These are phyloP conservation scores for Sebastes umbrosus DNA, from an alignment of 2,797 vertebrate genomes.

Conservation along the genomic window DNA sequence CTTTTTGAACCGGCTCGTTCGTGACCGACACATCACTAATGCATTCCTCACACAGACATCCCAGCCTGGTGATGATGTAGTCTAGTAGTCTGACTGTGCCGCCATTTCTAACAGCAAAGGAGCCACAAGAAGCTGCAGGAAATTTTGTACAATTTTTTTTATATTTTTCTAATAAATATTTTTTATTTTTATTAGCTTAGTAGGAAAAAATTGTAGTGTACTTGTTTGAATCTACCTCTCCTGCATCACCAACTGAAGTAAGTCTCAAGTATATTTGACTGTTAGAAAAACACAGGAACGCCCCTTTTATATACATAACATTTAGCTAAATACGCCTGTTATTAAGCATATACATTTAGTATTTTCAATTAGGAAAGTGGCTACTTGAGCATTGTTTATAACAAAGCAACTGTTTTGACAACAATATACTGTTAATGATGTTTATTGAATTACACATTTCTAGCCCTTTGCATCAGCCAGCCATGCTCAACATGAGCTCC, in stretches of 20 bases:
- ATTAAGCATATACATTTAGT: not conserved
- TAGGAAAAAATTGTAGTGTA: not conserved
- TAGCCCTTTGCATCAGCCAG: not conserved
- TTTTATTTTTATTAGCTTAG: constrained; percentile 49
- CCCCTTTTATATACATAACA: constrained; percentile 37
- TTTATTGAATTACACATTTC: constrained; percentile 18
- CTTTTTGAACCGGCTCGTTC: too few species aligned
- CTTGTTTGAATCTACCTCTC: constrained; percentile 54
- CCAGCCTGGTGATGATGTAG: constrained; percentile 21
- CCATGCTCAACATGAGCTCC: not conserved
- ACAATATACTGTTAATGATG: not conserved
- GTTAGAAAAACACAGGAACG: constrained; percentile 46
- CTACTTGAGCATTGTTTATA: accelerated
- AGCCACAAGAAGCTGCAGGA: not conserved
- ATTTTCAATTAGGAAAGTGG: not conserved
- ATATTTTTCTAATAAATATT: constrained; percentile 34
- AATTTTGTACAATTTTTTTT: constrained; percentile 37
- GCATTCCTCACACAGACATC: constrained; percentile 62
- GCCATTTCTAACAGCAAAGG: constrained; percentile 73
- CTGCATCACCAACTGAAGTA: constrained; percentile 56
- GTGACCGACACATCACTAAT: too few species aligned
- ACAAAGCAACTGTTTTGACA: not conserved
- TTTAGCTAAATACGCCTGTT: not conserved
- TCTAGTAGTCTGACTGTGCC: constrained; percentile 46
- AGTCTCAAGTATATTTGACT: constrained; percentile 37